Percentiles rank a stretch among this genome's conserved stretches.
Evolutionary conservation across 1,140 invertebrate genomes (phyloP).

Genomic region (Tenebrio molitor): DNA sequence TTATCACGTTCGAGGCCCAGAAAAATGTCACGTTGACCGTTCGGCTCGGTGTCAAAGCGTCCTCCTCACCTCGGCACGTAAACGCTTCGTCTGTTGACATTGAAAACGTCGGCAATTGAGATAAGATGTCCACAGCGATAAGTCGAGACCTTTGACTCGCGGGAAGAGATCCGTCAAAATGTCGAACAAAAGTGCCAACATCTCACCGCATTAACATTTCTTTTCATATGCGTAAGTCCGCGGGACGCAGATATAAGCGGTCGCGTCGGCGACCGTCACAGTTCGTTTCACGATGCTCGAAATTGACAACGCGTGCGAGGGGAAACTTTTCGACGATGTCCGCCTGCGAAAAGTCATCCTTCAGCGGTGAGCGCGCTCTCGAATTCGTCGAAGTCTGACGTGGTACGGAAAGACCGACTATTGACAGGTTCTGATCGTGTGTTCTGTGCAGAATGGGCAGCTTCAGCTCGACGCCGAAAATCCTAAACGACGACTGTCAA

Average conservation of each 20-base stretch:
- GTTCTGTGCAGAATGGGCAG: slow-evolving; percentile 76
- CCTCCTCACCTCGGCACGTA: no score
- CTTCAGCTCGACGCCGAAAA: slow-evolving; percentile 78
- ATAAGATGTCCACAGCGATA: slow-evolving; percentile 17
- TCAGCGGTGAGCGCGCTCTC: slow-evolving; percentile 45
- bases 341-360: slow-evolving; percentile 46
- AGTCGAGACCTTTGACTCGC: slow-evolving; percentile 18
- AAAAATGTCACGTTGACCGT: no score
- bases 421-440: no score
- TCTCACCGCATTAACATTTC: slow-evolving; percentile 24
- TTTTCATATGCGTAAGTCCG: slow-evolving; percentile 40
- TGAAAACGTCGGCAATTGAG: not conserved
- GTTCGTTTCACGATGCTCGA: slow-evolving; percentile 20
- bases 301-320: slow-evolving; percentile 18
- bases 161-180: slow-evolving; percentile 6
- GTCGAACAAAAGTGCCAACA: slow-evolving; percentile 14
- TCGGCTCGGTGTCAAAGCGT: no score
- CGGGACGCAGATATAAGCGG: slow-evolving; percentile 15
- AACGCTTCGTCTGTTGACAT: slow-evolving; percentile 21
- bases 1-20: no score
- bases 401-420: no score
- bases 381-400: no score
- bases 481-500: slow-evolving; percentile 75
- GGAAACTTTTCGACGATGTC: slow-evolving; percentile 47
- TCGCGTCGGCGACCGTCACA: not conserved